phyloP scores from a whole-genome alignment of 2,888 invertebrate genomes.

The Flabesymbios commensalis region DNA sequence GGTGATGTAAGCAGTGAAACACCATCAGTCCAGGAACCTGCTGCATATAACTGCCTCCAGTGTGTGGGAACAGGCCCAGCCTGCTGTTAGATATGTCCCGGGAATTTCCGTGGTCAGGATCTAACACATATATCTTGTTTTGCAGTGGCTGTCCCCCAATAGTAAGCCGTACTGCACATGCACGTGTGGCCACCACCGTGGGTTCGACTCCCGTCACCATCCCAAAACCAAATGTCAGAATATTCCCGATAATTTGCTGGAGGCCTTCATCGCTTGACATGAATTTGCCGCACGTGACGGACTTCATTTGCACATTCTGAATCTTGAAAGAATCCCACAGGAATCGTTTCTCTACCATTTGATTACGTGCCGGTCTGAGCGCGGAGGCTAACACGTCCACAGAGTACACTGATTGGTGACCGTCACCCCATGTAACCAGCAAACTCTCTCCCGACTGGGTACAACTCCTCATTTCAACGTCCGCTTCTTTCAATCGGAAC shows the following conservation, averaged over 20 bases:
- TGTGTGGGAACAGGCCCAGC: constrained; percentile 73
- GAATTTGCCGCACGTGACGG: constrained; percentile 19
- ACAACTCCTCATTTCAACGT: constrained; percentile 59
- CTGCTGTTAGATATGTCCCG: constrained; percentile 78
- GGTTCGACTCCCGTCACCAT: constrained; percentile 31
- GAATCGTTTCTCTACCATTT: neutral
- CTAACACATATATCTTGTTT: too few relatives aligned
- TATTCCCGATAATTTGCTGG: constrained; percentile 31
- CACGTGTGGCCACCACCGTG: constrained; percentile 64
- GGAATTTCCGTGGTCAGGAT: too few relatives aligned
- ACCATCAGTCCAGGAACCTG: constrained; percentile 74
- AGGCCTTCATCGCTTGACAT: constrained; percentile 36
- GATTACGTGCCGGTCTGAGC: constrained; percentile 1
- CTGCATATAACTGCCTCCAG: constrained; percentile 78
- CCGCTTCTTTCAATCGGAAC: constrained; percentile 37
- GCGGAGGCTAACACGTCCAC: constrained; percentile 37
- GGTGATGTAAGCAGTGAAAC: too few relatives aligned
- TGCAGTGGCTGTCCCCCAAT: too few relatives aligned
- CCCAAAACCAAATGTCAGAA: constrained; percentile 42
- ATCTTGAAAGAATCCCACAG: constrained; percentile 7
- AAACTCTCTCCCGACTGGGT: constrained; percentile 59
- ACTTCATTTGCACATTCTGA: constrained; percentile 7
- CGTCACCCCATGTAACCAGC: constrained; percentile 64
- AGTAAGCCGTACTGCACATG: constrained; percentile 66
- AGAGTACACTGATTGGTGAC: constrained; percentile 39